Evolutionary conservation across 2,888 invertebrate genomes (phyloP), one percentile per base, ranked within the genome.

Genomic region (Rhamnusium bicolor): DNA sequence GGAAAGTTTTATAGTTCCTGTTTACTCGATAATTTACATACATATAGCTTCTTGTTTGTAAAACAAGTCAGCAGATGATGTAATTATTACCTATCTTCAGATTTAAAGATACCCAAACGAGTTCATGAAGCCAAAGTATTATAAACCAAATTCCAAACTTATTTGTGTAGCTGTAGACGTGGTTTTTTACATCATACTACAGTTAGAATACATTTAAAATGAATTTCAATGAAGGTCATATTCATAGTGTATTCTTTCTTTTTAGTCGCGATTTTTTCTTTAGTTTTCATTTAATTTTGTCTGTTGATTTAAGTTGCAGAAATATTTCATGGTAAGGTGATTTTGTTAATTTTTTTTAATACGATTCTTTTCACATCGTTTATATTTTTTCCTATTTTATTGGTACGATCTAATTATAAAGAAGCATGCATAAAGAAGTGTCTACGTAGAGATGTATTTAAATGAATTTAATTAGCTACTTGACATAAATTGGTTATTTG

Each of bases 171-270:
- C 65, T 65, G 24, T 65, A 65, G 19, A 65, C 53, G 16, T 53
- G 65, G n/a, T n/a, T 32, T 65, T 51, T 65, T 65, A 65, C 53
- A n/a, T 65, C 14, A 32, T 65, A 29, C 18, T 53, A 65, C 65
- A 65, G 65, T 65, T 65, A 65, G 53, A 51, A 65, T 63, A 58
- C 32, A 7, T 53, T 65, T 32, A 65, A 65, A 53, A 53, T 65
- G 40, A 53, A 32, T 65, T 32, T 65, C 19, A 65, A 65, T 65
- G 65, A 65, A 65, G 65, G 65, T 65, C 65, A 27, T 19, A 32
- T 40, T 18, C 27, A 32, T 53, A 49, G 65, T 65, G 65, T 53
- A 53, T 24, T 47, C 29, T 65, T 29, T 53, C n/a, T 32, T 12
- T 19, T 53, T 53, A 18, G n/a, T 27, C 7, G 5, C 29, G 32